Conservation (phyloP, 2,888 invertebrate species). For the Parnassius mnemosyne region DNA sequence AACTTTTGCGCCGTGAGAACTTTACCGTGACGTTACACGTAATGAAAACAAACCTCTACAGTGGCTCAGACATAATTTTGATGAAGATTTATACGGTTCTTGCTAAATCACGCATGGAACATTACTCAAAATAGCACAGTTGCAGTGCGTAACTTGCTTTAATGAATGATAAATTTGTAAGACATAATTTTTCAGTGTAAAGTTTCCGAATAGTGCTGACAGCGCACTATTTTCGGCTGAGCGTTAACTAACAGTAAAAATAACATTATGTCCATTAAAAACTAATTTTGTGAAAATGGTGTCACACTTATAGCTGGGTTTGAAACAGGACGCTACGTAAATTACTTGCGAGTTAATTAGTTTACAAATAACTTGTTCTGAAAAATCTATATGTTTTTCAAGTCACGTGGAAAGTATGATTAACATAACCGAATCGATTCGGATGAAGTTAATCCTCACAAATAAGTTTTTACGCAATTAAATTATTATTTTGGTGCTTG, state of each 20-base stretch:
- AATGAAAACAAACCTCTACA: slow-evolving; percentile 39
- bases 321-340: slow-evolving; percentile 34
- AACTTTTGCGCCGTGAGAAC: slow-evolving; percentile 22
- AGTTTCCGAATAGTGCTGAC: slow-evolving; percentile 61
- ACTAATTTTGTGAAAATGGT: slow-evolving; percentile 53
- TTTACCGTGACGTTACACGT: slow-evolving; percentile 24
- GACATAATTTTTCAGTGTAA: slow-evolving; percentile 65
- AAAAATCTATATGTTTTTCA: too few relatives aligned
- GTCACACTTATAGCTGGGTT: slow-evolving; percentile 32
- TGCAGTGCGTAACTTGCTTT: slow-evolving; percentile 49
- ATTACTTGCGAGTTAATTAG: slow-evolving; percentile 30
- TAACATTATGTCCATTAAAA: slow-evolving; percentile 67
- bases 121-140: slow-evolving; percentile 52
- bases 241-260: slow-evolving; percentile 57
- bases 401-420: too few relatives aligned
- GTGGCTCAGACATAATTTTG: slow-evolving; percentile 42
- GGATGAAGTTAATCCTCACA: too few relatives aligned
- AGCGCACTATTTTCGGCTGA: slow-evolving; percentile 56
- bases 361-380: slow-evolving; percentile 1
- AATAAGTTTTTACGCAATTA: too few relatives aligned
- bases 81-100: slow-evolving; percentile 63
- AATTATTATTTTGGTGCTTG: too few relatives aligned
- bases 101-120: slow-evolving; percentile 56
- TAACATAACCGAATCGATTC: too few relatives aligned
- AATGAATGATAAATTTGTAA: slow-evolving; percentile 55